Conservation (phyloP, 2,113 vertebrate genomes). For the Strix uralensis region DNA sequence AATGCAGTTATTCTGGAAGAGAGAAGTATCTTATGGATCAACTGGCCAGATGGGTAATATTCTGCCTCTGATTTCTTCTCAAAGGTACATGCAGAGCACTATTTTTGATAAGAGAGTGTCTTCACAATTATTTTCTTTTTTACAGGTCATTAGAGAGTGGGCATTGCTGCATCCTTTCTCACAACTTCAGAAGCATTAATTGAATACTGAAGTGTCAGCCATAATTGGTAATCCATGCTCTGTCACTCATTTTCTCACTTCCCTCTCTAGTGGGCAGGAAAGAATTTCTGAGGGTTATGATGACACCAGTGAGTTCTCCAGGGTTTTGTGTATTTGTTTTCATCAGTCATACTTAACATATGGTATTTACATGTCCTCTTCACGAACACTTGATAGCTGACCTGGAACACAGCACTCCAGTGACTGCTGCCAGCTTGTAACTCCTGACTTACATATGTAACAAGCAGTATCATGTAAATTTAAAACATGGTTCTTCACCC, state of each 20-base stretch:
- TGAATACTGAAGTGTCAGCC: not conserved
- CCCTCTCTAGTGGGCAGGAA: not conserved
- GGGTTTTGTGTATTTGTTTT: slow-evolving; percentile 59
- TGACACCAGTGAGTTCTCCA: slow-evolving; percentile 15
- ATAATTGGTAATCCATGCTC: not conserved
- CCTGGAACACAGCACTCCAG: not conserved
- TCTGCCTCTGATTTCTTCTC: not conserved
- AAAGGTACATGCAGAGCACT: not conserved
- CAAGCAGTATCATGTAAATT: not conserved
- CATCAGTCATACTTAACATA: slow-evolving; percentile 29
- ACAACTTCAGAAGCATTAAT: not conserved
- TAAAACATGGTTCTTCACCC: not conserved
- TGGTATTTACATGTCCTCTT: slow-evolving; percentile 42
- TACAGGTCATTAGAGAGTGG: not conserved
- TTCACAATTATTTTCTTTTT: not conserved
- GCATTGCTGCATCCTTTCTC: not conserved
- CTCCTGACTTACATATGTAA: not conserved
- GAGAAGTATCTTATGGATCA: not conserved
- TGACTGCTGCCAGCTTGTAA: slow-evolving; percentile 28
- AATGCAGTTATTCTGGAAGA: slow-evolving; percentile 1
- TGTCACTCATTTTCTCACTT: slow-evolving; percentile 59
- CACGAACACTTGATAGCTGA: not conserved
- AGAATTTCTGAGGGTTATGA: slow-evolving; percentile 35
- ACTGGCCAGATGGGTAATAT: not conserved
- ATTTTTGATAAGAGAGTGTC: not conserved